Evolutionary conservation across 2,797 vertebrate genomes (phyloP), one percentile per base, ranked within the genome.

Genomic region (Eulemur albifrons): DNA sequence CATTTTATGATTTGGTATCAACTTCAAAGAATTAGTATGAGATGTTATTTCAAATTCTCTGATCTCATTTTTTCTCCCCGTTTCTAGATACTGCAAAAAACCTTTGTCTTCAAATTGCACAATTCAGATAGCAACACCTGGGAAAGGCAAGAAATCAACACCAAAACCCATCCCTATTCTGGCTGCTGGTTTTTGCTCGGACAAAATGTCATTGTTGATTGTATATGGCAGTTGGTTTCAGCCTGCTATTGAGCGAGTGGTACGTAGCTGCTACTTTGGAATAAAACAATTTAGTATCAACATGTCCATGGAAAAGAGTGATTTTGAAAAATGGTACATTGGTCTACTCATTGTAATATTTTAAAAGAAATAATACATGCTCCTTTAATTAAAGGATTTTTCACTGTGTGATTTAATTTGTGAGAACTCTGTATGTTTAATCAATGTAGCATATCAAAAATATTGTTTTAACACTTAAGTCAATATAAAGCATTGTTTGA

Each of bases 1-100:
- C 43, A 15, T 91, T 70, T 84, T 32, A 13, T 90, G 45, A 57
- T 45, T 73, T 43, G 57, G 14, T 48, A 43, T 17, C 69, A 81
- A 0, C 45, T 52, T 67, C 40, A 54, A 0, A 83, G 57, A 82
- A 69, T 79, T 76, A 48, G 0, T 59, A 14, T 83, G 82, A 91
- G 23, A 21, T 70, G 30, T 32, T 70, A 21, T 63, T 80, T 92
- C 27, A 84, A 10, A 75, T 89, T 88, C 69, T 95, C 75, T 96
- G 40, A 95, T 85, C 14, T 90, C 32, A 14, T 52, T 86, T 84
- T 83, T 77, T 85, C 32, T 59, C 81, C 90, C 96, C 75, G 79
- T 59, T 38, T 98, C 52, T 77, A 99, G 99, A 95, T 99, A 99
- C 54, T 99, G 99, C 98, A 99, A 99, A 99, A 99, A 99, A 97